Evolutionary conservation across 2,113 vertebrate species (phyloP).

Genomic region (Hippocampus comes): DNA sequence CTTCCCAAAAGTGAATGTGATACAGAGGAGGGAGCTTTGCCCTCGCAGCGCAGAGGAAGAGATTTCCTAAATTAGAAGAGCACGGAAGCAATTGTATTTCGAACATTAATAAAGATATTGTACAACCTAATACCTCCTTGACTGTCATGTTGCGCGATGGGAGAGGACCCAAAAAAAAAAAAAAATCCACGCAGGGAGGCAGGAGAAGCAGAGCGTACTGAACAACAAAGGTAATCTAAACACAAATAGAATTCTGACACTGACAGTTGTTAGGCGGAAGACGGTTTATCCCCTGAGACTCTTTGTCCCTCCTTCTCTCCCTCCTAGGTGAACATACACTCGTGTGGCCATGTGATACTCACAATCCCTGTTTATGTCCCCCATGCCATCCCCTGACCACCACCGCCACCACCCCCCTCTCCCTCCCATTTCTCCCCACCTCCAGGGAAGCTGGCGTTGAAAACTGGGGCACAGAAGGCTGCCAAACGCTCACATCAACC

Average conservation of each 20-base stretch:
- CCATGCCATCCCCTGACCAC: conserved; percentile 12
- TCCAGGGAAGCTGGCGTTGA: conserved; percentile 88
- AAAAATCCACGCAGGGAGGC: too few species aligned
- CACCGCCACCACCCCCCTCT: not conserved
- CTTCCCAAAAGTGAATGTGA: not conserved
- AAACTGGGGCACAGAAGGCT: conserved; percentile 94
- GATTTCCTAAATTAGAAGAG: not conserved
- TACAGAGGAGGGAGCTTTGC: not conserved
- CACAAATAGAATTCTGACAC: too few species aligned
- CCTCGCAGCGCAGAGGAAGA: not conserved
- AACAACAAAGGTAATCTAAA: too few species aligned
- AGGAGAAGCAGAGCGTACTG: too few species aligned
- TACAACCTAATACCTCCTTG: not conserved
- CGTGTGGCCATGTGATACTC: conserved; percentile 26
- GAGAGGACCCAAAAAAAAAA: too few species aligned
- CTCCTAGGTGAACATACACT: not conserved
- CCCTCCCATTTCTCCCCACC: conserved; percentile 50
- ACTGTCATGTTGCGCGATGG: too few species aligned
- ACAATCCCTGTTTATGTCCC: conserved; percentile 39
- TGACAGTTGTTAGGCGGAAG: not conserved
- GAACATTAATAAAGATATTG: not conserved
- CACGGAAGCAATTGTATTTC: too few species aligned
- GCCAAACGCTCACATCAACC: conserved; percentile 90
- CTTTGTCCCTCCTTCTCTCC: not conserved
- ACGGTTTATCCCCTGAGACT: not conserved